These are phyloP conservation scores for Acanthurus lineatus DNA, from an alignment of 2,797 vertebrate genomes.

Conservation along the genomic window DNA sequence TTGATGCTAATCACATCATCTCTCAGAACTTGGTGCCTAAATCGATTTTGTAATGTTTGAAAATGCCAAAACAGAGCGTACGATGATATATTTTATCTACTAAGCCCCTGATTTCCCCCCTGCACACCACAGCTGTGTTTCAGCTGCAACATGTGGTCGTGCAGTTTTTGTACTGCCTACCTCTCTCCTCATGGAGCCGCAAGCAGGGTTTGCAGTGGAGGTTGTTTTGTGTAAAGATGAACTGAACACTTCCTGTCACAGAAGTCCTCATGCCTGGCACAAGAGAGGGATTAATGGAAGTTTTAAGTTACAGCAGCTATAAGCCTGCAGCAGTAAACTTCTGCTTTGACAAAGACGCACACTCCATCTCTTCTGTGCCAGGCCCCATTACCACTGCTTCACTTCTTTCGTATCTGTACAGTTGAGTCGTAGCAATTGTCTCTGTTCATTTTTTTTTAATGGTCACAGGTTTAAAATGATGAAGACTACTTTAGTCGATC, in stretches of 20 bases:
- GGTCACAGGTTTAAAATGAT: conserved; percentile 2
- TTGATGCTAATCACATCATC: conserved; percentile 30
- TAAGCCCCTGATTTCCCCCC: conserved; percentile 29
- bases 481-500: conserved; percentile 10
- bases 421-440: conserved; percentile 15
- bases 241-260: conserved; percentile 5
- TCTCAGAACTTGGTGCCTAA: conserved; percentile 60
- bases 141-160: conserved; percentile 15
- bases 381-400: conserved; percentile 10
- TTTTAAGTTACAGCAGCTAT: conserved; percentile 10
- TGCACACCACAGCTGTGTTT: conserved; percentile 27
- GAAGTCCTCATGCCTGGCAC: conserved; percentile 13
- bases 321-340: conserved; percentile 20
- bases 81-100: conserved; percentile 39
- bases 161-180: conserved; percentile 59
- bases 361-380: conserved; percentile 22
- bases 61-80: conserved; percentile 19
- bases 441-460: background rate
- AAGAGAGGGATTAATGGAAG: background rate
- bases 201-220: conserved; percentile 11
- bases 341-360: conserved; percentile 2
- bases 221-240: conserved; percentile 1
- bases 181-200: conserved; percentile 60
- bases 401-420: background rate
- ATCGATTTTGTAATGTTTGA: conserved; percentile 52